Evolutionary conservation across 2,888 invertebrate genomes (phyloP).

Genomic region (Willowsia nigromaculata): DNA sequence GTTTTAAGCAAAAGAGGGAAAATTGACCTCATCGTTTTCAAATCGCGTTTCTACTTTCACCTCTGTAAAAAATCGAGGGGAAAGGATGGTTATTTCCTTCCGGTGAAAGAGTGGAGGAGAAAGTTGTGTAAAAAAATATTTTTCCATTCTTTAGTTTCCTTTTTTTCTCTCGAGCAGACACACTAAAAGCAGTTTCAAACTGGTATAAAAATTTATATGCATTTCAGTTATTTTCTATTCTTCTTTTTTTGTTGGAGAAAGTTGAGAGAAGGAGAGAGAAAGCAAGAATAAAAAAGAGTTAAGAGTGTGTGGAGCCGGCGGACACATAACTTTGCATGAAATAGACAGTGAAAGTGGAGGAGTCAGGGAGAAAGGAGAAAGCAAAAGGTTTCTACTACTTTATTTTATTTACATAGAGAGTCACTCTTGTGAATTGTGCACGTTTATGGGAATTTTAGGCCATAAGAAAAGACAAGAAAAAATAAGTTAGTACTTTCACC

Average conservation of each 20-base stretch:
- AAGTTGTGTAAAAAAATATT: no score
- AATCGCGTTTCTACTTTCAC: no score
- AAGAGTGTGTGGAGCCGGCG: constrained; percentile 31
- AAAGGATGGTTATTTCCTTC: no score
- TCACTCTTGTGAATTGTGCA: constrained; percentile 33
- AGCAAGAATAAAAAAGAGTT: background rate
- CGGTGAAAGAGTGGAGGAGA: no score
- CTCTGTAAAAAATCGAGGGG: no score
- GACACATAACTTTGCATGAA: constrained; percentile 41
- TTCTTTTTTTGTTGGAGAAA: background rate
- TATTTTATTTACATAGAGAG: constrained; percentile 44
- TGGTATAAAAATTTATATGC: constrained; percentile 1
- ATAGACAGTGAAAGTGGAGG: background rate
- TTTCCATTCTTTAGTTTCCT: no score
- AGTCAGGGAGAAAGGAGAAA: background rate
- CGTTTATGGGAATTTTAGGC: constrained; percentile 41
- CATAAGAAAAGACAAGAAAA: background rate
- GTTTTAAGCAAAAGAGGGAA: no score
- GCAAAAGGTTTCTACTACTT: constrained; percentile 32
- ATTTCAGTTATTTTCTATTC: no score
- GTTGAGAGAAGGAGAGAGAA: background rate
- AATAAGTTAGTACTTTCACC: no score
- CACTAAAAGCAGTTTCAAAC: background rate
- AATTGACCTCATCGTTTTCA: no score
- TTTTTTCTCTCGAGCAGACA: constrained; percentile 12